phyloP scores from a whole-genome alignment of 2,113 vertebrate genomes.

The Aptenodytes patagonicus region DNA sequence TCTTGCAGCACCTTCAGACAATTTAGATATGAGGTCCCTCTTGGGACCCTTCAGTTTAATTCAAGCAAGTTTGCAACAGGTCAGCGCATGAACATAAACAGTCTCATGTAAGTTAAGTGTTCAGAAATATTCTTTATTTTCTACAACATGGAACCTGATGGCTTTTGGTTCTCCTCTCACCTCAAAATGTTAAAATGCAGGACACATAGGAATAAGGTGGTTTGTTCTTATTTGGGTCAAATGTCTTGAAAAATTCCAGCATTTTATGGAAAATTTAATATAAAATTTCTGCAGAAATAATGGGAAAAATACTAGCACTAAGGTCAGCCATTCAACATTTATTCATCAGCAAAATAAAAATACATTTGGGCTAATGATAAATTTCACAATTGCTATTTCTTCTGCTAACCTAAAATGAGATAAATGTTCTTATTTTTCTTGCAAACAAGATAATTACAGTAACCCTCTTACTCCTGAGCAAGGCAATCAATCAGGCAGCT shows the following conservation, averaged over 20 bases:
- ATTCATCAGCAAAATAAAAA: constrained; percentile 14
- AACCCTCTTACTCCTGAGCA: background rate
- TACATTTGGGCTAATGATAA: background rate
- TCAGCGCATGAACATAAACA: background rate
- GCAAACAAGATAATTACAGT: constrained; percentile 37
- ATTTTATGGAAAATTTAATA: background rate
- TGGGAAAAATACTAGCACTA: background rate
- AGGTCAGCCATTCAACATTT: background rate
- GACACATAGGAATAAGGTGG: background rate
- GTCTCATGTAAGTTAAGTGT: background rate
- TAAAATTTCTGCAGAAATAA: background rate
- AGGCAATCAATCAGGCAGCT: background rate
- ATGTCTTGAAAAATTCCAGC: background rate
- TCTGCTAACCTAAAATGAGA: constrained; percentile 17
- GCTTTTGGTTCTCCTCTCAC: background rate
- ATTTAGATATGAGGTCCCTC: background rate
- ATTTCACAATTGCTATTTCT: background rate
- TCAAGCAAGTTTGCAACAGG: background rate
- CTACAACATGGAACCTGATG: background rate
- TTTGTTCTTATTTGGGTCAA: background rate
- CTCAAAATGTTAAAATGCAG: background rate
- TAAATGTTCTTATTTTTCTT: constrained; percentile 30
- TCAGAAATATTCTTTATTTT: background rate
- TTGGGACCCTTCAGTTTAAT: background rate
- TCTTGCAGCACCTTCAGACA: background rate